Evolutionary conservation across 2,888 invertebrate genomes (phyloP).

Genomic region (Caenorhabditis sp.): DNA sequence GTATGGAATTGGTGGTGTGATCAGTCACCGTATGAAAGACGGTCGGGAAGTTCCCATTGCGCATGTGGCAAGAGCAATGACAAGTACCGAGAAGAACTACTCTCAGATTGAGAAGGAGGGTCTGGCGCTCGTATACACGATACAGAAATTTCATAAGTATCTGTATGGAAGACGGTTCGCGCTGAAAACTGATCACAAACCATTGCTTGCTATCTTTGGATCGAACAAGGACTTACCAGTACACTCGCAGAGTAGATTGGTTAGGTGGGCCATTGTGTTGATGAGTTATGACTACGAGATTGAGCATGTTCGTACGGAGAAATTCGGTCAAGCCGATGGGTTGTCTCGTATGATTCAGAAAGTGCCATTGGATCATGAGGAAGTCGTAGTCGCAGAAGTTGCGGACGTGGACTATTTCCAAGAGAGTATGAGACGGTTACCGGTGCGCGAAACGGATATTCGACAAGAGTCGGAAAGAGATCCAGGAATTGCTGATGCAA

Average conservation of each 20-base stretch:
- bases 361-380: constrained; percentile 9
- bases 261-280: constrained; percentile 21
- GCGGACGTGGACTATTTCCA: not conserved
- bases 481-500: not conserved
- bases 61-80: constrained; percentile 13
- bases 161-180: constrained; percentile 23
- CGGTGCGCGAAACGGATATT: not conserved
- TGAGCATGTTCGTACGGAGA: constrained; percentile 13
- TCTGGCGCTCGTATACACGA: constrained; percentile 17
- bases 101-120: constrained; percentile 39
- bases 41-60: constrained; percentile 15
- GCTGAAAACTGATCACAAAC: constrained; percentile 33
- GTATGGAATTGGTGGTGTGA: constrained; percentile 12
- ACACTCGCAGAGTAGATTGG: constrained; percentile 4
- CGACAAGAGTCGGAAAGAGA: constrained; percentile 1
- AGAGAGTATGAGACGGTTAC: not conserved
- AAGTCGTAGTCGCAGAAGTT: constrained; percentile 8
- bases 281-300: constrained; percentile 16
- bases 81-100: constrained; percentile 18
- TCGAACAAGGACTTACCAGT: constrained; percentile 11
- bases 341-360: constrained; percentile 14
- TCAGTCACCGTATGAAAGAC: constrained; percentile 13
- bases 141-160: constrained; percentile 27
- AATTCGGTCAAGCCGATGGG: constrained; percentile 24
- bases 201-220: constrained; percentile 34